Conservation (phyloP, 2,888 invertebrate genomes). For the Andrena bucephala region DNA sequence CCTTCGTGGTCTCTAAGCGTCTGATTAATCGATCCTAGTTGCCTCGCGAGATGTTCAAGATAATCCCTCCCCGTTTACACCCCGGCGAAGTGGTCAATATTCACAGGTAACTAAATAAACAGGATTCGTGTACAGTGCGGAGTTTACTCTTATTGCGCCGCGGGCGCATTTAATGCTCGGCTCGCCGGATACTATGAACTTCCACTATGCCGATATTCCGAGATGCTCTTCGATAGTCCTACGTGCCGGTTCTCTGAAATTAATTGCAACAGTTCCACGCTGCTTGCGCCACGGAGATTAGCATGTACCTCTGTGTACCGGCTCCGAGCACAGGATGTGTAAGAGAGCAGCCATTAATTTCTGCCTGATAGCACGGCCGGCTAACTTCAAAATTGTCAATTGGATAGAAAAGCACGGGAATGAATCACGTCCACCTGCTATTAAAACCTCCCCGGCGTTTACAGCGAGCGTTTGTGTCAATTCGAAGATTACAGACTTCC, state of each 20-base stretch:
- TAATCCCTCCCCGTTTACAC: not conserved
- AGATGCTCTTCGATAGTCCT: constrained; percentile 40
- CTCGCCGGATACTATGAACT: constrained; percentile 34
- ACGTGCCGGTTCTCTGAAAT: constrained; percentile 54
- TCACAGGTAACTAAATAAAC: constrained; percentile 28
- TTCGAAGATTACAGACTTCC: constrained; percentile 18
- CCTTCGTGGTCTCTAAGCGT: not conserved
- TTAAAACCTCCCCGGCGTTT: constrained; percentile 7
- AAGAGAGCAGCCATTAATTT: constrained; percentile 28
- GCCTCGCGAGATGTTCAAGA: not conserved
- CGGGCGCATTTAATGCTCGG: constrained; percentile 24
- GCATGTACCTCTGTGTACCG: constrained; percentile 33
- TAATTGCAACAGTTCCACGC: constrained; percentile 50
- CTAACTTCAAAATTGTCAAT: constrained; percentile 18
- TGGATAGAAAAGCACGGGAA: not conserved
- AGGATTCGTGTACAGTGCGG: constrained; percentile 23
- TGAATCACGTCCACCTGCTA: not conserved
- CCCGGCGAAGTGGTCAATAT: constrained; percentile 5
- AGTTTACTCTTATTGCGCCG: constrained; percentile 39
- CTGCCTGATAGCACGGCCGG: constrained; percentile 12
- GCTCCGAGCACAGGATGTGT: constrained; percentile 29
- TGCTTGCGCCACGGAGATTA: constrained; percentile 43
- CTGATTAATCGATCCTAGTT: constrained; percentile 10
- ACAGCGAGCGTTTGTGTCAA: not conserved
- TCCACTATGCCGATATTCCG: constrained; percentile 42